Conservation (phyloP, 2,888 invertebrate genomes). For the Troglohyphantes excavatus region DNA sequence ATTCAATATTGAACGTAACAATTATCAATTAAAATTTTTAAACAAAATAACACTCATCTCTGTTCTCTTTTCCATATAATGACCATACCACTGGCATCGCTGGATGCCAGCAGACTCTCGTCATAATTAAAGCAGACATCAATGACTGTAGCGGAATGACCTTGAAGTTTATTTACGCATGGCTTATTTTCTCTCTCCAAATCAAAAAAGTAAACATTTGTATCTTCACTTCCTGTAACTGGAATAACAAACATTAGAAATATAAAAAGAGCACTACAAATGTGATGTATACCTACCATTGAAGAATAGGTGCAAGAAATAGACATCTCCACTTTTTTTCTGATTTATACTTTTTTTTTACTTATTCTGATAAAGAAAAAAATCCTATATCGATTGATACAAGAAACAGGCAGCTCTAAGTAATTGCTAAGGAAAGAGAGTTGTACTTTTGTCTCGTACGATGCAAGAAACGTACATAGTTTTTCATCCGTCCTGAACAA, state of each 20-base stretch:
- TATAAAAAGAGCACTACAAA: no score
- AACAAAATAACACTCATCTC: constrained; percentile 38
- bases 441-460: no score
- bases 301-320: no score
- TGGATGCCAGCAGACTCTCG: constrained; percentile 92
- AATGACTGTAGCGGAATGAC: constrained; percentile 91
- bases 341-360: no score
- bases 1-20: background rate
- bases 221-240: constrained; percentile 91
- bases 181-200: constrained; percentile 85
- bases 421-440: no score
- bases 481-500: no score
- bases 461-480: no score
- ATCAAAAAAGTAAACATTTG: constrained; percentile 90
- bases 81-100: constrained; percentile 90
- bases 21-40: background rate
- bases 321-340: no score
- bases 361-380: no score
- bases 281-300: no score
- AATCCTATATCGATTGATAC: no score
- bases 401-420: no score
- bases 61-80: constrained; percentile 86
- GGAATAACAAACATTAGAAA: background rate
- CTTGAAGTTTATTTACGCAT: constrained; percentile 86
- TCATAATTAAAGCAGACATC: constrained; percentile 94